Evolutionary conservation across 1,140 invertebrate genomes (phyloP).

Genomic region (Ceratosolen solmsi): DNA sequence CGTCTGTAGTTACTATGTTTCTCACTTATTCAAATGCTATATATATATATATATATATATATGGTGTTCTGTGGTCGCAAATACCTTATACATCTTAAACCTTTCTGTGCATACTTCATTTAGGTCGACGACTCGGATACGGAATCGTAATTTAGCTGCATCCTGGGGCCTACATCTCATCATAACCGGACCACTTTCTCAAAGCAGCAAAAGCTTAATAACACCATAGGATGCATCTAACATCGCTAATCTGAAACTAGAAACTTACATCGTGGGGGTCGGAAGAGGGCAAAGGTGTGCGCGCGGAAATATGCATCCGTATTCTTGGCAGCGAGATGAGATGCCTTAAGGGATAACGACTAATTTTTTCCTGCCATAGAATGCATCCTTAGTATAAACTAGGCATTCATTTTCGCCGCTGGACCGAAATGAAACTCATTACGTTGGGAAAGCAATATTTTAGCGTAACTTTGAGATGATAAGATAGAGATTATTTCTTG

Average conservation of each 20-base stretch:
- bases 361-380: constrained; percentile 19
- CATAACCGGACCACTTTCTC: constrained; percentile 64
- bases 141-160: constrained; percentile 65
- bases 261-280: constrained; percentile 59
- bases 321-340: constrained; percentile 22
- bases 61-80: background rate
- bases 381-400: constrained; percentile 9
- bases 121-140: constrained; percentile 59
- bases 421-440: constrained; percentile 12
- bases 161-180: constrained; percentile 66
- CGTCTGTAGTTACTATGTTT: background rate
- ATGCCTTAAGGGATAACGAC: constrained; percentile 7
- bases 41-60: no score
- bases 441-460: background rate
- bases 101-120: constrained; percentile 60
- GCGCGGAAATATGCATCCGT: background rate
- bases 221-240: constrained; percentile 68
- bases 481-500: background rate
- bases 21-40: background rate
- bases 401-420: background rate
- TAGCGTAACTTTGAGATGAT: background rate
- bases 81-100: background rate
- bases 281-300: background rate
- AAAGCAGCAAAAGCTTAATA: constrained; percentile 66
- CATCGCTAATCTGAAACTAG: constrained; percentile 68